These are phyloP conservation scores for Drosophila pegasa DNA, from an alignment of 2,888 invertebrate genomes.

Conservation along the genomic window DNA sequence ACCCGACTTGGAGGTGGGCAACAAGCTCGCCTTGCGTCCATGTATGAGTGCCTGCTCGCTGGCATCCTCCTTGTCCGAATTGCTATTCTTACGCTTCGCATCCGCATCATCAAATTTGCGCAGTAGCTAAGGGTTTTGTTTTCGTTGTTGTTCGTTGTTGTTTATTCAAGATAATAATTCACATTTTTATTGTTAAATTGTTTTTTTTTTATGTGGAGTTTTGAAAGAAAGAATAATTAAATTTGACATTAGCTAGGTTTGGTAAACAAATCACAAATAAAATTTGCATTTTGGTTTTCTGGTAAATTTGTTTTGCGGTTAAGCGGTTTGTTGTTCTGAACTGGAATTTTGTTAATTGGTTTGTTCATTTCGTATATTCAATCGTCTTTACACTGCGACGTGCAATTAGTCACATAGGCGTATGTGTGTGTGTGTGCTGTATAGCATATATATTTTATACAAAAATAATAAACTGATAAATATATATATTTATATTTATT, in stretches of 20 bases:
- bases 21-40: conserved; percentile 35
- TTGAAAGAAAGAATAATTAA: conserved; percentile 77
- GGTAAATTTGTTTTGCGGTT: conserved; percentile 16
- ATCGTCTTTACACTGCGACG: conserved; percentile 43
- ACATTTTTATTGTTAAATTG: conserved; percentile 30
- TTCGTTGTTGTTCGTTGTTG: background rate
- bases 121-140: conserved; percentile 50
- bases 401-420: conserved; percentile 73
- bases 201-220: conserved; percentile 20
- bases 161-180: conserved; percentile 25
- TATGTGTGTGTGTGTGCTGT: conserved; percentile 39
- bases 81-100: conserved; percentile 83
- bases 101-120: conserved; percentile 78
- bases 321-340: conserved; percentile 35
- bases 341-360: conserved; percentile 29
- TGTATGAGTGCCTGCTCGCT: conserved; percentile 67
- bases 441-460: conserved; percentile 9
- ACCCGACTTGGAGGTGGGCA: conserved; percentile 6
- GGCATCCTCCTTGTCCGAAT: conserved; percentile 77
- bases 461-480: conserved; percentile 19
- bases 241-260: conserved; percentile 67
- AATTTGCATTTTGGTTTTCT: conserved; percentile 12
- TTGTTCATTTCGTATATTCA: conserved; percentile 11
- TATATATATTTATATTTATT: background rate
- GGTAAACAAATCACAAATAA: conserved; percentile 44